Evolutionary conservation across 2,888 invertebrate species (phyloP), one percentile per base, ranked within the genome.

Genomic region (Tetanocera ferruginea): DNA sequence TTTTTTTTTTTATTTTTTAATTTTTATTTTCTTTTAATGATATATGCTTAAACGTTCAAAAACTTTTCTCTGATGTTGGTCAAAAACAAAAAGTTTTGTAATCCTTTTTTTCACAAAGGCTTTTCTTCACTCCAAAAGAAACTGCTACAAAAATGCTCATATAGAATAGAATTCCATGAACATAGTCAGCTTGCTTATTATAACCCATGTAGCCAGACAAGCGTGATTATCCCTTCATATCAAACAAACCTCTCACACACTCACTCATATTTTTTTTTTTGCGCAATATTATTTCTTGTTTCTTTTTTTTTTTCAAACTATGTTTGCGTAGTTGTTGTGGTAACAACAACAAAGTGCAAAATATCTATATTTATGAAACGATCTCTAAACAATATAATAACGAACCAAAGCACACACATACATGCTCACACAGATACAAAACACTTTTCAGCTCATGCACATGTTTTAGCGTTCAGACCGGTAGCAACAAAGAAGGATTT

Each of bases 401-500:
- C 57, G 23, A 28, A 25, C 11, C 49, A 51, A 37, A 8, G n/a
- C 25, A 28, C 49, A 69, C 51, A 69, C 19, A 37, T 0, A 6
- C 17, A 66, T 8, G 0, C 25, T 14, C 25, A 9, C 11, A 69
- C 5, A n/a, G 37, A 11, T 2, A 60, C n/a, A 5, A 11, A 25
- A 67, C 23, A 6, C 19, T 19, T 19, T 23, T 1, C 25, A 49
- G n/a, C 43, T 25, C 43, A 51, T 51, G 69, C 11, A 51, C 43
- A 69, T 51, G 43, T 25, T 64, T 69, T 49, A 25, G 28, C 64
- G n/a, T 8, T 62, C 23, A 9, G 14, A 67, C 34, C 67, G 69
- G 69, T 49, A 51, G 69, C 25, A 51, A 49, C 69, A 49, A 43
- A 51, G 23, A 69, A 69, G 69, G 69, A 69, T 69, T 69, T 69